Evolutionary conservation across 37 sponge, comb jelly and placozoan species (phyloP), one percentile per base, ranked within the genome.

Genomic region (Eunapius fragilis): DNA sequence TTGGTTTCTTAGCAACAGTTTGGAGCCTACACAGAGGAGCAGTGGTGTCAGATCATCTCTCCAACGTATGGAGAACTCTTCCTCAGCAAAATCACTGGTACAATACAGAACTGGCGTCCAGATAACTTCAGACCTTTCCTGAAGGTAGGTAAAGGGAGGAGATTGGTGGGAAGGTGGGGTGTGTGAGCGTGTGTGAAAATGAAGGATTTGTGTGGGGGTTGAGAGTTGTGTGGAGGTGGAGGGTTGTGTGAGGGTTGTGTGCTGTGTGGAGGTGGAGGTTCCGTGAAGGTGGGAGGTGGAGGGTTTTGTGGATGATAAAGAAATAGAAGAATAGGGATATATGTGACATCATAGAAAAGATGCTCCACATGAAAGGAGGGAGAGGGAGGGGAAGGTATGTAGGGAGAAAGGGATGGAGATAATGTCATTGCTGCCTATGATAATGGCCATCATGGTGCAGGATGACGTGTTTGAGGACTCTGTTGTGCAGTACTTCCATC

Each of bases 381-480:
- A 6, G 41, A 9, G 41, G 41, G 6, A 41, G 41, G 41, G 3
- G 41, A 41, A 6, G 41, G 41, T 41, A 41, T 41, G 41, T 10
- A 75, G 23, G 75, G 75, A 23, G 75, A 7, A 35, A 25, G 31
- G 14, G 2, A 25, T 3, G 36, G 31, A 75, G 3, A 1, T 73
- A 28, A 33, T 33, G 32, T 32, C 22, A 30, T 73, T 17, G 74
- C 2, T 3, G 0, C 74, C 30, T 26, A 28, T 73, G 74, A 41
- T 41, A 41, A 3, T 41, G 41, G 41, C 14, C 58, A 58, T 19
- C 17, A 11, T 11, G 17, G 17, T 17, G 14, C 36, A 94, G 94
- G 96, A 95, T 75, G 91, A 95, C 31, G 77, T 87, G 33, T 95
- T 95, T 95, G 93, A 90, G 68, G 93, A 95, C 26, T 75, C 91